Base-by-base conservation (phyloP, 2,797 vertebrate genomes). In the Anguilla pacifica region DNA sequence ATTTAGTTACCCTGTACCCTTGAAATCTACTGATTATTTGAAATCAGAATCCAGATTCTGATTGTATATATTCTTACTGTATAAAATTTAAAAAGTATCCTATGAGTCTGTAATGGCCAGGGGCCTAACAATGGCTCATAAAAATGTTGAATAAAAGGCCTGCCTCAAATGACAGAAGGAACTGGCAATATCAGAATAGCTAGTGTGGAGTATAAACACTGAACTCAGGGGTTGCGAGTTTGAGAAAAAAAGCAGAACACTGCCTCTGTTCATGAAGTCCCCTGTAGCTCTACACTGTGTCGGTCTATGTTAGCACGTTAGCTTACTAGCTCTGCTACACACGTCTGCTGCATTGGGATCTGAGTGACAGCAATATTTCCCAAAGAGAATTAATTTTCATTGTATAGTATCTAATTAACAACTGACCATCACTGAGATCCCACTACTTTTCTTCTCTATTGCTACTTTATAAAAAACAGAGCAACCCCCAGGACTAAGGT, bases 281-380 rank as follows among this genome's bases (percentile, higher is more conserved):
- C 10, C 6, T 28, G 64, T 70, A 28, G 6, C 25, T 70, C 2
- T 28, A 70, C n/a, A 70, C n/a, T 28, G 64, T n/a, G 7, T n/a
- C 10, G 64, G 64, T n/a, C 64, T 70, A n/a, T n/a, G 64, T 10
- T 70, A n/a, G 64, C 2, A n/a, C 0, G 25, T 25, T 70, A 28
- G 25, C 25, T 70, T 70, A 70, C 17, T 43, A 46, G 35, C 15
- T 43, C 39, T 46, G 39, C 35, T 43, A 10, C 17, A 79, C 74
- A 43, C 5, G 13, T 31, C 39, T 70, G 59, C 25, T 9, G 53
- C n/a, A 59, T 46, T 43, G 49, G 2, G 64, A 84, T n/a, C 64
- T 74, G 55, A 55, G 83, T n/a, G 74, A 43, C 43, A 82, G 22
- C 85, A 61, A 87, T 57, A 86, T 87, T 70, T 84, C 43, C 72